These are phyloP conservation scores for Etheostoma perlongum DNA, from an alignment of 2,797 vertebrate species.

Conservation along the genomic window DNA sequence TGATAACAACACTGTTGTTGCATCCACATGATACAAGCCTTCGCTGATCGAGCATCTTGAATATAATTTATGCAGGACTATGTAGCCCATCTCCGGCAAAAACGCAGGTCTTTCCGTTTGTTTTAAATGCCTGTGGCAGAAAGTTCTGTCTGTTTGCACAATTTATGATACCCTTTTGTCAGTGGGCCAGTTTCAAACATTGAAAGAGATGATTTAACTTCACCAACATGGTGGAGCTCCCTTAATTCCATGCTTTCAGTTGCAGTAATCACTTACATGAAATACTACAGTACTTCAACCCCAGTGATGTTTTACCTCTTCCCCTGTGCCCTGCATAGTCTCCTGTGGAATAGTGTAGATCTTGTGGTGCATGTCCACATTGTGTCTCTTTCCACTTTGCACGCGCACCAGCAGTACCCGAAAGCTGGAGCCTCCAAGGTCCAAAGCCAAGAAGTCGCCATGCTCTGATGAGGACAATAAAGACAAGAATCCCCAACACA, in stretches of 20 bases:
- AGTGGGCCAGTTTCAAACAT: neutral
- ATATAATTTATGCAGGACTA: too few relatives aligned
- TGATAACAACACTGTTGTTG: too few relatives aligned
- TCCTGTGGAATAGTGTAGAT: conserved; percentile 95
- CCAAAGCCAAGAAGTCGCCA: conserved; percentile 94
- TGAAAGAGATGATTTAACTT: neutral
- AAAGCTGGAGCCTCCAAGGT: conserved; percentile 96
- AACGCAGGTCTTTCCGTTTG: too few relatives aligned
- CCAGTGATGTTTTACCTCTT: conserved; percentile 86
- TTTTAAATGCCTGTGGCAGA: too few relatives aligned
- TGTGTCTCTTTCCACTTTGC: conserved; percentile 85
- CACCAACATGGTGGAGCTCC: neutral
- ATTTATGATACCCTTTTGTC: neutral
- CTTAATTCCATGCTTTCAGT: neutral
- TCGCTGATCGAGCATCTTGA: too few relatives aligned
- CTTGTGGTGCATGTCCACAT: conserved; percentile 97
- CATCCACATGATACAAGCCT: too few relatives aligned
- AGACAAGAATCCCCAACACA: neutral
- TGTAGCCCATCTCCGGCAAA: too few relatives aligned
- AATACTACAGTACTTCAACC: neutral
- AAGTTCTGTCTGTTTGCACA: neutral
- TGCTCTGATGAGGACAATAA: conserved; percentile 83
- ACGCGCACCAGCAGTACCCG: conserved; percentile 93
- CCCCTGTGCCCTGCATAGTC: conserved; percentile 93
- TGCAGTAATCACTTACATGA: neutral